A percentile compares a stretch with the other conserved stretches of the same genome.
phyloP scores from a whole-genome alignment of 1,140 invertebrate genomes.

The Palaemon carinicauda region DNA sequence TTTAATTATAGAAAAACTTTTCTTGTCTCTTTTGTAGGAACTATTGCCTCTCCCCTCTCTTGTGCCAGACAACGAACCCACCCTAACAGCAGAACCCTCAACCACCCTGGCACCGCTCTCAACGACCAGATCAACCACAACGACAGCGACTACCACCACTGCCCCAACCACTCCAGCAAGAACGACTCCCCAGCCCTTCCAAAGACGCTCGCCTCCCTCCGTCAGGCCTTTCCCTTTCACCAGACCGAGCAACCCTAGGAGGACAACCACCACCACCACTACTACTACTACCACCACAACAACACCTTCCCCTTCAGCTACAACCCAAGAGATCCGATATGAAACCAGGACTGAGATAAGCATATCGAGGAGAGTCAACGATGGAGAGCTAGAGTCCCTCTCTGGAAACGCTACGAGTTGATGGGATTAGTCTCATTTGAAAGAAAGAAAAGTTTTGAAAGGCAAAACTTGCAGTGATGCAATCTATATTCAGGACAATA shows the following conservation, averaged over 20 bases:
- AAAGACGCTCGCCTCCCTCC: not conserved
- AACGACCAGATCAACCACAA: not conserved
- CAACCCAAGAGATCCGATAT: constrained; percentile 31
- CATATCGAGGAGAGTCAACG: constrained; percentile 35
- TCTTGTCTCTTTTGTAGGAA: too few relatives aligned
- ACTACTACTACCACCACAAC: not conserved
- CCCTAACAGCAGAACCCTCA: not conserved
- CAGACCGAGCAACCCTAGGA: not conserved
- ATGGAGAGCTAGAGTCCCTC: constrained; percentile 19
- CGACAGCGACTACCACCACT: not conserved
- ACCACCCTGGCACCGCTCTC: not conserved
- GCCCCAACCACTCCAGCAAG: not conserved
- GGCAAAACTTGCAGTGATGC: too few relatives aligned
- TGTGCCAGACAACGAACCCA: not conserved
- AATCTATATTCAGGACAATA: too few relatives aligned
- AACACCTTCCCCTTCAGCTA: not conserved
- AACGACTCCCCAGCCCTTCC: not conserved
- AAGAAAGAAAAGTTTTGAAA: too few relatives aligned
- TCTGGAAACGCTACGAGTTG: not conserved
- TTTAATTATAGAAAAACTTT: too few relatives aligned
- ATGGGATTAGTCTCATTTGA: not conserved
- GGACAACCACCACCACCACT: not conserved
- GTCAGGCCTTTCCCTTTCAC: not conserved
- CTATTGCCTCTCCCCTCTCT: not conserved
- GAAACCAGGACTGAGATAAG: constrained; percentile 42